phyloP scores from a whole-genome alignment of 2,797 vertebrate species.

The Momotus momota region DNA sequence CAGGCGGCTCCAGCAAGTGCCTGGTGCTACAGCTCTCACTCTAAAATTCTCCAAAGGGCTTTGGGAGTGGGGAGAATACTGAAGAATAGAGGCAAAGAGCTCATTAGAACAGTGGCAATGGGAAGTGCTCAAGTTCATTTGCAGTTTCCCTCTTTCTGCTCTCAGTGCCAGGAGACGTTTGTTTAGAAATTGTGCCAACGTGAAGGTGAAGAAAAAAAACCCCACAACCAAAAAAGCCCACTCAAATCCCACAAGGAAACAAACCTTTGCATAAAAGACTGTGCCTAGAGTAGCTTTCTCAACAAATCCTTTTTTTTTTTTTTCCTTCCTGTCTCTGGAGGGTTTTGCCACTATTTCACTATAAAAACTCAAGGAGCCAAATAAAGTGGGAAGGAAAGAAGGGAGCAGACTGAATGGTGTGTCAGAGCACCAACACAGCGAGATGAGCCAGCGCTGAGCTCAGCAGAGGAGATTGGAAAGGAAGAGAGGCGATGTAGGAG shows the following conservation, averaged over 20 bases:
- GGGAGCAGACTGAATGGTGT: not conserved
- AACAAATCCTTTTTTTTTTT: not conserved
- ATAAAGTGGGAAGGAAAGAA: not conserved
- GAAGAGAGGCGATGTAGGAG: not conserved
- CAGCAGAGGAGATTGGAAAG: not conserved
- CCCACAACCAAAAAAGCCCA: not conserved
- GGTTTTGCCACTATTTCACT: not conserved
- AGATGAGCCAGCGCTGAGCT: rapidly evolving
- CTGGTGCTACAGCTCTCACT: not conserved
- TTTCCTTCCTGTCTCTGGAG: not conserved
- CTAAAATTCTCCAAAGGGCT: not conserved
- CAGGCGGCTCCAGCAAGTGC: not conserved
- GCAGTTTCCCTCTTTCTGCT: not conserved
- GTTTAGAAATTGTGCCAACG: not conserved
- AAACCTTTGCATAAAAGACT: not conserved
- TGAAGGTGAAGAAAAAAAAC: not conserved
- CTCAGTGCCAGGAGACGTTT: not conserved
- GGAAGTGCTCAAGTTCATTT: not conserved
- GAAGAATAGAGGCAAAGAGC: not conserved
- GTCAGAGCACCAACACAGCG: not conserved
- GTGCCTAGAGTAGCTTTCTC: not conserved
- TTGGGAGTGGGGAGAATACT: not conserved
- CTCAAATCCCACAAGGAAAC: not conserved
- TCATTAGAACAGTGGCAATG: not conserved
- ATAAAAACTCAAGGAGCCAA: not conserved